Conservation (phyloP, 2,797 vertebrate species). For the Melanotaenia boesemani region DNA sequence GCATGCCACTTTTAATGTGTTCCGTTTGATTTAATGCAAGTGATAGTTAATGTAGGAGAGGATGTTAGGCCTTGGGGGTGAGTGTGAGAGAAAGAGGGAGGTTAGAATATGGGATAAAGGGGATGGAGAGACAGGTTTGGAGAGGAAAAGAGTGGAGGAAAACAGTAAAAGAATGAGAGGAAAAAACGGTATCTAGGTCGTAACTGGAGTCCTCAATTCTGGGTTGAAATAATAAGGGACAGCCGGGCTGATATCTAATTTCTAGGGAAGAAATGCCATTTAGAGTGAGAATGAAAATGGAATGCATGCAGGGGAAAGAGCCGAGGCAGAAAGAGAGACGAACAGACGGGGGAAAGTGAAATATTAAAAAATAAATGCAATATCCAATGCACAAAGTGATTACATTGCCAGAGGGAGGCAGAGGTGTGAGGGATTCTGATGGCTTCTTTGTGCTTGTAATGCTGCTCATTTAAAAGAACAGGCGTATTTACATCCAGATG, state of each 20-base stretch:
- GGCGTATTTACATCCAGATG: slow-evolving; percentile 68
- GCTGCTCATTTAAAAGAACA: slow-evolving; percentile 69
- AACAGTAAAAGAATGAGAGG: slow-evolving; percentile 31
- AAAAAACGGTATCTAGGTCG: slow-evolving; percentile 50
- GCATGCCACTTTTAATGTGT: slow-evolving; percentile 85
- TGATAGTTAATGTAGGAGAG: slow-evolving; percentile 80
- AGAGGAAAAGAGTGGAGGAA: slow-evolving; percentile 22
- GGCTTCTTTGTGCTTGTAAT: slow-evolving; percentile 71
- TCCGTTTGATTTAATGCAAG: slow-evolving; percentile 88
- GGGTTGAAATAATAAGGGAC: slow-evolving; percentile 78
- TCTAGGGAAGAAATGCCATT: slow-evolving; percentile 78
- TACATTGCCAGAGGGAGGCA: slow-evolving; percentile 70
- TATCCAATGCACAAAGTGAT: slow-evolving; percentile 77
- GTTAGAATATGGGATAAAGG: slow-evolving; percentile 56
- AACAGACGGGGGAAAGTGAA: slow-evolving; percentile 61
- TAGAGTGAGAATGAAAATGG: slow-evolving; percentile 73
- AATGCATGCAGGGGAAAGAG: slow-evolving; percentile 58
- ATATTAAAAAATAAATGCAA: slow-evolving; percentile 78
- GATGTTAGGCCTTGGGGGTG: slow-evolving; percentile 60
- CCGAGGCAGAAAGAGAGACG: slow-evolving; percentile 42
- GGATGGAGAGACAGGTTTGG: slow-evolving; percentile 53
- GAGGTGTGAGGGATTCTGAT: slow-evolving; percentile 70
- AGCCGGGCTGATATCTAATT: slow-evolving; percentile 76
- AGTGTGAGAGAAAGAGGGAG: slow-evolving; percentile 52
- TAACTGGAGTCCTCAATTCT: slow-evolving; percentile 71